Conservation (phyloP, 1,140 invertebrate genomes). For the Papilio dardanus region DNA sequence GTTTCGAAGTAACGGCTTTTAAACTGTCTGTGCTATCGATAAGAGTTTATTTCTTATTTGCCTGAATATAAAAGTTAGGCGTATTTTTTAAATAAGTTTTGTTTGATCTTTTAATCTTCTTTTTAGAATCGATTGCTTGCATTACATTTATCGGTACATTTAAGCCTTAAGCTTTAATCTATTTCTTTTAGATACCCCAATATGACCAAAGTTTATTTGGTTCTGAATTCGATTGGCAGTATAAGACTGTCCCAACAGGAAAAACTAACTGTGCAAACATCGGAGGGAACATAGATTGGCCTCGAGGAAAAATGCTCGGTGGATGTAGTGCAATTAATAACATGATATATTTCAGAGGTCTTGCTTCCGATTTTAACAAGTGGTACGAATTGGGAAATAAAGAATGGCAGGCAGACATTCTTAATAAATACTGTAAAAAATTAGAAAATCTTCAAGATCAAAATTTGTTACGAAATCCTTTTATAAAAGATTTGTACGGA, state of each 20-base stretch:
- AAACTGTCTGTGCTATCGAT: no score
- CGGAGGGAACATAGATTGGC: conserved; percentile 69
- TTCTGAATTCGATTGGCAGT: conserved; percentile 85
- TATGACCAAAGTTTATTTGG: conserved; percentile 67
- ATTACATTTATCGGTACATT: no score
- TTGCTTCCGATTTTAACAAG: conserved; percentile 82
- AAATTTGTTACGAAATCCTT: conserved; percentile 42
- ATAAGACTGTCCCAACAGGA: conserved; percentile 61
- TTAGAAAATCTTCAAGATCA: conserved; percentile 56
- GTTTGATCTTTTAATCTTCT: no score
- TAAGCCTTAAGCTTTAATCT: no score
- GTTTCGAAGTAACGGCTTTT: no score
- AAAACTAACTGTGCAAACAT: neutral
- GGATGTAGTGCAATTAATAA: conserved; percentile 89
- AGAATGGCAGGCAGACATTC: conserved; percentile 85
- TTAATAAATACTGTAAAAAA: conserved; percentile 51
- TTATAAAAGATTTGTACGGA: conserved; percentile 51
- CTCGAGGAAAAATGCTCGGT: conserved; percentile 87
- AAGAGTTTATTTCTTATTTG: no score
- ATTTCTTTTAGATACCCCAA: conserved; percentile 80
- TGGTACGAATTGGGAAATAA: conserved; percentile 86
- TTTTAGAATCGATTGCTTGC: no score
- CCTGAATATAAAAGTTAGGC: no score
- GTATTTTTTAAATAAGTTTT: no score
- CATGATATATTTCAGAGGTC: conserved; percentile 89